phyloP scores from a whole-genome alignment of 1,140 invertebrate genomes.

The Heliconius hewitsoni region DNA sequence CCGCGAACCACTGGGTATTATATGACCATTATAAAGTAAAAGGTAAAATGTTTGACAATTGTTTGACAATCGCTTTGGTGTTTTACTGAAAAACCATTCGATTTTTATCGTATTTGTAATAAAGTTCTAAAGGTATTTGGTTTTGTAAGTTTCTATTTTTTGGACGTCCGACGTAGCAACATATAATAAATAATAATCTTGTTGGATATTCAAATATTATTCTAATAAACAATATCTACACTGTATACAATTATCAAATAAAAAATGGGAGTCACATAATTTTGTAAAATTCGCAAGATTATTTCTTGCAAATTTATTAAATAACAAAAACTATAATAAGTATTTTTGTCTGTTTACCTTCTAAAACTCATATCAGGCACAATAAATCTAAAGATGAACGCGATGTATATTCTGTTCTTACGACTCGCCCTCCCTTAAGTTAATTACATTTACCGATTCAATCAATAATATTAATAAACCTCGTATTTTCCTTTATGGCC shows the following conservation, averaged over 20 bases:
- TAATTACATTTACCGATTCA: conserved; percentile 10
- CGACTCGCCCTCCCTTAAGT: background rate
- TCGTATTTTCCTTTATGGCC: background rate
- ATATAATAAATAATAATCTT: too few species aligned
- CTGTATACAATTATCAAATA: too few species aligned
- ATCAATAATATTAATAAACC: conserved; percentile 14
- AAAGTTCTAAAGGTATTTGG: background rate
- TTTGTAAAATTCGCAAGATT: too few species aligned
- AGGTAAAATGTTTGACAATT: conserved; percentile 15
- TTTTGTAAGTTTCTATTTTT: background rate
- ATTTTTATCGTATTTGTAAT: background rate
- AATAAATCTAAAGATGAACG: background rate
- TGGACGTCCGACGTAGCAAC: too few species aligned
- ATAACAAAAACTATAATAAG: background rate
- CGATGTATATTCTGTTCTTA: background rate
- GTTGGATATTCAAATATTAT: too few species aligned
- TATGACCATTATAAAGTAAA: conserved; percentile 5
- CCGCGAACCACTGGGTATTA: conserved; percentile 22
- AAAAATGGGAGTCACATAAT: too few species aligned
- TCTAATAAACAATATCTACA: too few species aligned
- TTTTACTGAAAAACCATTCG: background rate
- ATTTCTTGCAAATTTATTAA: background rate
- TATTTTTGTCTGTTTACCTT: background rate
- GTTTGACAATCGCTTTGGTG: background rate
- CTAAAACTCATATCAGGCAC: background rate